These are phyloP conservation scores for Bhutanitis thaidina DNA, from an alignment of 2,888 invertebrate genomes.

Conservation along the genomic window DNA sequence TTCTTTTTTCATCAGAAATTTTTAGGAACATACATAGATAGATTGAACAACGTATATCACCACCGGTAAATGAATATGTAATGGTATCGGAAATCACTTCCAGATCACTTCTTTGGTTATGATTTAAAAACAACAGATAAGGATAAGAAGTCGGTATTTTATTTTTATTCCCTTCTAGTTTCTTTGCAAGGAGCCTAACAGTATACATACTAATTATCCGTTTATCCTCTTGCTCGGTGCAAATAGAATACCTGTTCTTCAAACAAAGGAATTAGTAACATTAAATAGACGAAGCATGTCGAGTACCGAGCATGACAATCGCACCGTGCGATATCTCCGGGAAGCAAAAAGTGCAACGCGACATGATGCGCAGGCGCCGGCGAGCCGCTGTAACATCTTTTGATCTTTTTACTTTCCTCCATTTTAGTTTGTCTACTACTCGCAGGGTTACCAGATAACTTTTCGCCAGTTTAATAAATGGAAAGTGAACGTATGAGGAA, in stretches of 20 bases:
- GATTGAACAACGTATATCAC: too few relatives aligned
- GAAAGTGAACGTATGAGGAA: not conserved
- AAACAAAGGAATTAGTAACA: slow-evolving; percentile 15
- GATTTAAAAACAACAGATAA: too few relatives aligned
- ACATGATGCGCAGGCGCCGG: slow-evolving; percentile 47
- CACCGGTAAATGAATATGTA: too few relatives aligned
- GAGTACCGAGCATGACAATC: slow-evolving; percentile 5
- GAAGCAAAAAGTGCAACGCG: slow-evolving; percentile 32
- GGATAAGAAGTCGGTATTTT: too few relatives aligned
- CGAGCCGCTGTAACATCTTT: slow-evolving; percentile 27
- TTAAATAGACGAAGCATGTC: slow-evolving; percentile 12
- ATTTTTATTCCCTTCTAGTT: too few relatives aligned
- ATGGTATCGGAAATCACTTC: too few relatives aligned
- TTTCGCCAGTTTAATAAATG: too few relatives aligned
- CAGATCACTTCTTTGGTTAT: too few relatives aligned
- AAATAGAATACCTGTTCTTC: slow-evolving; percentile 5
- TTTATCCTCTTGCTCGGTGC: not conserved
- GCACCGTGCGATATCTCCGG: slow-evolving; percentile 4
- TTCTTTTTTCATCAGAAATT: too few relatives aligned
- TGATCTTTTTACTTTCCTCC: slow-evolving; percentile 36
- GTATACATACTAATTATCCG: not conserved
- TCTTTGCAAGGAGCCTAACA: not conserved
- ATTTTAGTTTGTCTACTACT: slow-evolving; percentile 31
- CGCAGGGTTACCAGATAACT: not conserved
- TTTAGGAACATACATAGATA: too few relatives aligned